Conservation (phyloP, 2,113 vertebrate genomes). For the Uria aalge region DNA sequence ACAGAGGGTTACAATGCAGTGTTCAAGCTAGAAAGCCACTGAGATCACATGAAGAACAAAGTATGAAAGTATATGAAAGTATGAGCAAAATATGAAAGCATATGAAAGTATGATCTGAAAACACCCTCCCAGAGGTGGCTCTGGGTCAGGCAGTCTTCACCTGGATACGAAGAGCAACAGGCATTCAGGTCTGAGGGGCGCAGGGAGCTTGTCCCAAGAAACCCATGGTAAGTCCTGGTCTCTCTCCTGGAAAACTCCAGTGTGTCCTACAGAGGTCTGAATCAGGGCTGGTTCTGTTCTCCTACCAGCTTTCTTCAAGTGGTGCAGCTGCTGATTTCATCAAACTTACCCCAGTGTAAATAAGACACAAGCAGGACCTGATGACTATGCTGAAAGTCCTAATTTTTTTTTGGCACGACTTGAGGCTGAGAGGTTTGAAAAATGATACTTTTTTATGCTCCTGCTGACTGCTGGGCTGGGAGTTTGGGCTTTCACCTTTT, state of each 20-base stretch:
- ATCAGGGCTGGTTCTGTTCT: neutral
- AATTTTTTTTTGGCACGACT: neutral
- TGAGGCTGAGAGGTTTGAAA: neutral
- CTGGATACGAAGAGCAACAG: neutral
- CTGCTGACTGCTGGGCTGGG: neutral
- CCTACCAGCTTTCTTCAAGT: neutral
- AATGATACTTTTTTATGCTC: fast-evolving
- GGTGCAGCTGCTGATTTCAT: neutral
- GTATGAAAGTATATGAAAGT: neutral
- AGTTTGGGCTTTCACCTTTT: neutral
- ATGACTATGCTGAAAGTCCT: neutral
- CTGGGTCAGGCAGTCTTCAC: neutral
- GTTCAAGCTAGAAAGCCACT: neutral
- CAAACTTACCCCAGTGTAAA: neutral
- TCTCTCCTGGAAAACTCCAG: neutral
- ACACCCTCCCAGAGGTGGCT: neutral
- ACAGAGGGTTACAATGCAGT: neutral
- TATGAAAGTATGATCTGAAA: neutral
- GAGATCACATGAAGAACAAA: neutral
- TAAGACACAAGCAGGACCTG: neutral
- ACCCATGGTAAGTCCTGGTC: neutral
- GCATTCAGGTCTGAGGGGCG: fast-evolving
- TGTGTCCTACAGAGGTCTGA: neutral
- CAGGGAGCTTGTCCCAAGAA: neutral
- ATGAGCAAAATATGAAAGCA: neutral